A percentile compares a stretch with the other conserved stretches of the same genome.
Conservation (phyloP, 2,113 vertebrate species). For the Rhipidura dahli region DNA sequence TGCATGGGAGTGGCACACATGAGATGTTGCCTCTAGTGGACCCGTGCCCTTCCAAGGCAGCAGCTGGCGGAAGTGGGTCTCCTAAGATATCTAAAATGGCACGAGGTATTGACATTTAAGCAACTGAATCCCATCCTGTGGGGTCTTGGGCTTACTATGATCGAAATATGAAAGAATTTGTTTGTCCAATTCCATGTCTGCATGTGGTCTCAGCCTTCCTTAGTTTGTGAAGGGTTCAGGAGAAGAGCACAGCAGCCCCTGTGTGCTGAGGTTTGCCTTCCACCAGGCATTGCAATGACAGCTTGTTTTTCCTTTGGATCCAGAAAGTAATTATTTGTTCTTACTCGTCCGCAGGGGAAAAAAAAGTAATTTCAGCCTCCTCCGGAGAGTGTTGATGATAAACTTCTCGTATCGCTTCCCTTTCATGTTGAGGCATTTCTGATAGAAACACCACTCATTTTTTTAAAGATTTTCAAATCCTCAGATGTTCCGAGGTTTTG, state of each 20-base stretch:
- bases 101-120: not conserved
- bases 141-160: not conserved
- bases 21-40: not conserved
- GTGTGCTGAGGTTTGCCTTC: not conserved
- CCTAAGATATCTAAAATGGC: not conserved
- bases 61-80: not conserved
- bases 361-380: not conserved
- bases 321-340: conserved; percentile 19
- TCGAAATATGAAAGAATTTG: not conserved
- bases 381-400: not conserved
- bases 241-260: not conserved
- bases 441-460: not conserved
- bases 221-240: not conserved
- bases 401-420: not conserved
- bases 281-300: not conserved
- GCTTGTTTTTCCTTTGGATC: not conserved
- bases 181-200: not conserved
- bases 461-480: not conserved
- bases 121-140: not conserved
- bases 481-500: not conserved
- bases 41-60: not conserved
- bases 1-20: not conserved
- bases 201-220: not conserved
- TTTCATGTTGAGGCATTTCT: conserved; percentile 16
- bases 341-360: not conserved